Conservation (phyloP, 2,113 vertebrate species). For the Coracopsis vasa region DNA sequence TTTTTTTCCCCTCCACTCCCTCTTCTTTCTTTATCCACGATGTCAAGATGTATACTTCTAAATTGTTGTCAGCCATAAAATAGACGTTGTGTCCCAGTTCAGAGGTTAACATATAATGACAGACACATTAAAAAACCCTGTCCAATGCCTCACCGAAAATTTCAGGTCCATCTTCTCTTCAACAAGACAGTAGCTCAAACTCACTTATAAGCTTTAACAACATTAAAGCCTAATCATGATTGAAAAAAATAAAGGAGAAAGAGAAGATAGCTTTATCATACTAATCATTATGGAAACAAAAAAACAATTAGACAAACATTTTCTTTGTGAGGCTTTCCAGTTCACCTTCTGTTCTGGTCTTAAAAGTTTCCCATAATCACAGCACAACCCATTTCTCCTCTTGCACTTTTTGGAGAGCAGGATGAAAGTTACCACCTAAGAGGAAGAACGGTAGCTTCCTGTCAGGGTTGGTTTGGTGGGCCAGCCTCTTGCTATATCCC, state of each 20-base stretch:
- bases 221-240: slow-evolving; percentile 48
- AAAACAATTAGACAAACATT: not conserved
- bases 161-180: slow-evolving; percentile 64
- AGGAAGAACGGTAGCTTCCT: not conserved
- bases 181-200: slow-evolving; percentile 61
- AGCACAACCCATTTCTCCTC: not conserved
- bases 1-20: slow-evolving; percentile 49
- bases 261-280: slow-evolving; percentile 9
- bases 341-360: not conserved
- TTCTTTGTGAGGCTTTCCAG: not conserved
- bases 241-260: slow-evolving; percentile 57
- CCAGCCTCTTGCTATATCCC: not conserved
- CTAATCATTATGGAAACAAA: slow-evolving; percentile 26
- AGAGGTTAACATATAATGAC: slow-evolving; percentile 73
- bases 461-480: not conserved
- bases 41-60: slow-evolving; percentile 66
- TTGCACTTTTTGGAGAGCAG: not conserved
- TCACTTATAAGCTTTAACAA: slow-evolving; percentile 62
- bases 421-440: not conserved
- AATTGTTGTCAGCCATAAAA: slow-evolving; percentile 71
- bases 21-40: slow-evolving; percentile 63
- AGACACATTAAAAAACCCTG: slow-evolving; percentile 70
- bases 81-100: slow-evolving; percentile 45
- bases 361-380: not conserved
- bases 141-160: slow-evolving; percentile 57